Conservation (phyloP, 2,113 vertebrate genomes). For the Pedionomus torquatus region DNA sequence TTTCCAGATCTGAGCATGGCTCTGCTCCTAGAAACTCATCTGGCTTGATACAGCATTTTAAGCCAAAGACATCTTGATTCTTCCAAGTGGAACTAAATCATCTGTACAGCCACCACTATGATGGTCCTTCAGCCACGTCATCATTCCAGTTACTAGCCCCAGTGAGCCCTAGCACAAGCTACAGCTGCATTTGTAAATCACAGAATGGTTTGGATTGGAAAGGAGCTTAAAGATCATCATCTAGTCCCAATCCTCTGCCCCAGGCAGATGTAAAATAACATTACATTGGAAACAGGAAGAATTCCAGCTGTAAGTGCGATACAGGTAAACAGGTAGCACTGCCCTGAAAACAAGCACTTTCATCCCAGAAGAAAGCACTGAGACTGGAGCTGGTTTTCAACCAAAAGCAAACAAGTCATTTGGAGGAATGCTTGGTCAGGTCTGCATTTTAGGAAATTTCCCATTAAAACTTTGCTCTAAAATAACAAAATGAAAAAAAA, state of each 20-base stretch:
- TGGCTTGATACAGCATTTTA: not conserved
- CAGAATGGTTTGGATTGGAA: not conserved
- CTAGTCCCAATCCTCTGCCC: not conserved
- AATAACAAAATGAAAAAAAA: not conserved
- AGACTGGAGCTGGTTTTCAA: not conserved
- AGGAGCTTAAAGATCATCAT: not conserved
- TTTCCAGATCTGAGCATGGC: not conserved
- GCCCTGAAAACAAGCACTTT: not conserved
- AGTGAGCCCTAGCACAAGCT: not conserved
- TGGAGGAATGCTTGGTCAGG: not conserved
- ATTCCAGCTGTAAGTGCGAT: not conserved
- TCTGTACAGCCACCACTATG: not conserved
- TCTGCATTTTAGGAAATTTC: not conserved
- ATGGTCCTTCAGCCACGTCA: constrained; percentile 4
- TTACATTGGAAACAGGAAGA: not conserved
- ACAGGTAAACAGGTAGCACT: not conserved
- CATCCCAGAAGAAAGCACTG: not conserved
- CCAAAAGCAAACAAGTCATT: not conserved
- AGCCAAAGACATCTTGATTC: constrained; percentile 15
- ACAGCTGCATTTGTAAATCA: not conserved
- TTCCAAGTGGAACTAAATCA: not conserved
- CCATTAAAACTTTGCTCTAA: not conserved
- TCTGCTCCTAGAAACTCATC: constrained; percentile 20
- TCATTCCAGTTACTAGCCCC: not conserved
- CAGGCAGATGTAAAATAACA: not conserved